phyloP scores from a whole-genome alignment of 2,113 vertebrate genomes.

The Scomber colias region DNA sequence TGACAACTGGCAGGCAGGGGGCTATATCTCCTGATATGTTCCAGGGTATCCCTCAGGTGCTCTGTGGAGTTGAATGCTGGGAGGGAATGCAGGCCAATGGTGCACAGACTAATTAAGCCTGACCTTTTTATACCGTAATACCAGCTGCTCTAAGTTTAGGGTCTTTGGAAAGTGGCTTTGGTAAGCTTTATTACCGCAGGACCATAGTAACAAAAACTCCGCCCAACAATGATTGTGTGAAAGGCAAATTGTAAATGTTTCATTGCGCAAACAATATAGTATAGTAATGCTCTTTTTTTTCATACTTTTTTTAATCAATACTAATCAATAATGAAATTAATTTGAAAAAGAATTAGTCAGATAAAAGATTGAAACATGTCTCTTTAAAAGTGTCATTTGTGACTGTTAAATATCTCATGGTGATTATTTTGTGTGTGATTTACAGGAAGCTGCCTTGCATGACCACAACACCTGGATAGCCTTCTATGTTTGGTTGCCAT shows the following conservation, averaged over 20 bases:
- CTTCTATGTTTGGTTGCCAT: conserved; percentile 27
- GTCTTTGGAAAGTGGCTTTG: not conserved
- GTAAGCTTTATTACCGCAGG: not conserved
- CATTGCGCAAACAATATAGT: not conserved
- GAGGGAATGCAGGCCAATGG: conserved; percentile 5
- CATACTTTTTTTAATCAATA: not conserved
- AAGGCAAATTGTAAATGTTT: not conserved
- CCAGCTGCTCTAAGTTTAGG: not conserved
- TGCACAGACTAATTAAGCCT: not conserved
- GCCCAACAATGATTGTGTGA: no score
- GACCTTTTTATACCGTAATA: not conserved
- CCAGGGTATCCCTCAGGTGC: conserved; percentile 26
- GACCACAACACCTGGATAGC: conserved; percentile 27
- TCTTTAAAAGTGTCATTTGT: not conserved
- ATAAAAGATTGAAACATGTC: not conserved
- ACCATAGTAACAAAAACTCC: not conserved
- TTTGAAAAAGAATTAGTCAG: not conserved
- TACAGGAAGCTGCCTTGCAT: conserved; percentile 52
- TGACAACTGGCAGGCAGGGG: not conserved
- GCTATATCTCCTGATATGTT: conserved; percentile 1
- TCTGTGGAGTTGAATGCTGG: not conserved
- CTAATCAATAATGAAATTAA: not conserved
- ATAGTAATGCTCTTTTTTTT: not conserved
- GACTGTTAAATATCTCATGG: not conserved
- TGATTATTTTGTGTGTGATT: conserved; percentile 43